Evolutionary conservation across 1,140 invertebrate genomes (phyloP), one percentile per base, ranked within the genome.

Genomic region (Caenorhabditis tropicalis): DNA sequence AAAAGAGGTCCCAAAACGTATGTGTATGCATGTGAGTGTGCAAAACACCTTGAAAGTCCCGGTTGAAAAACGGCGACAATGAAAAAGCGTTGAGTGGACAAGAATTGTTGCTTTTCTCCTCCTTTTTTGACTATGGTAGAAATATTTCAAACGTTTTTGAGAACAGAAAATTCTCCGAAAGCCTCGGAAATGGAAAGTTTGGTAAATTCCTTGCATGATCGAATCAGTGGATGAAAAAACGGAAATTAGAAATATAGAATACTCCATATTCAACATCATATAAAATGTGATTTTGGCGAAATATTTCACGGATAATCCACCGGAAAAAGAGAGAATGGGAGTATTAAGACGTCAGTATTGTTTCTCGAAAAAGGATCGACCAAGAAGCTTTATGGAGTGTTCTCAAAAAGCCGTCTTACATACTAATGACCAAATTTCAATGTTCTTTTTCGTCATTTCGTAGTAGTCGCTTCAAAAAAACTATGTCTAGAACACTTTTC

Each of bases 1-100:
- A 74, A 74, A 74, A 74, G n/a, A 74, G 36, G 65, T 74, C 65
- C 65, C 36, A 74, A 74, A 43, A 70, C 33, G 60, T 39, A 33
- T 46, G 65, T 74, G 36, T 74, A 21, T 33, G 29, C 24, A n/a
- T 36, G 31, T 65, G 31, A 16, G 16, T 65, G 58, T 33, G n/a
- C 36, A 74, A 74, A 74, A 74, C 65, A 74, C 65, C 65, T 74
- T 74, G 36, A 46, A 74, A 21, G n/a, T 31, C n/a, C 36, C 7
- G 15, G 7, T n/a, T 65, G 29, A 16, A 65, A 65, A 65, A 65
- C 58, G 29, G 31, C 58, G 58, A 65, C 58, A 65, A 65, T 65
- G 58, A 36, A 65, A 65, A 36, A 7, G 21, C 24, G 15, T 51
- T 29, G 53, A 58, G 53, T 19, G 58, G 29, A 19, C 58, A 36